Conservation (phyloP, 30 jellyfish, hydroid and myxozoan species). For the Nemopilema nomurai region DNA sequence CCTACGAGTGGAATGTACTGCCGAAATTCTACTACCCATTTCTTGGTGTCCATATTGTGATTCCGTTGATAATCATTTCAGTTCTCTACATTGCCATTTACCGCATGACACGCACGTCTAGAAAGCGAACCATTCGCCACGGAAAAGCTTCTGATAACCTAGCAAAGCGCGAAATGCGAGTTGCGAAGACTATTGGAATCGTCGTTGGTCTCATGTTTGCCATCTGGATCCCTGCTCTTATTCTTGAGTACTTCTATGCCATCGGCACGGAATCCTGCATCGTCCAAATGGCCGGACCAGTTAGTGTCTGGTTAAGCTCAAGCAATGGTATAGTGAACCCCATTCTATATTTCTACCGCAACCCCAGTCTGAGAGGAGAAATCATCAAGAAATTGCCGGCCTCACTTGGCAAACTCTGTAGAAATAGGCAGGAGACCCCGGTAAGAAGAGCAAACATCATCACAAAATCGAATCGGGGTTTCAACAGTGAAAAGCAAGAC, state of each 20-base stretch:
- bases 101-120: slow-evolving; percentile 35
- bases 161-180: slow-evolving; percentile 59
- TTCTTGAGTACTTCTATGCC: slow-evolving; percentile 65
- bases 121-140: slow-evolving; percentile 7
- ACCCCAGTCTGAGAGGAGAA: slow-evolving; percentile 52
- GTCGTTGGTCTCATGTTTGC: slow-evolving; percentile 59
- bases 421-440: neutral
- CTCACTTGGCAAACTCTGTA: neutral
- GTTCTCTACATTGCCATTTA: slow-evolving; percentile 37
- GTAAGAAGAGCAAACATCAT: no score
- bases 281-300: slow-evolving; percentile 73
- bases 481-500: no score
- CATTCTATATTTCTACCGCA: slow-evolving; percentile 53
- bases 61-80: slow-evolving; percentile 39
- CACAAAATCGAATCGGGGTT: no score
- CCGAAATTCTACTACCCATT: slow-evolving; percentile 67
- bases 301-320: slow-evolving; percentile 78
- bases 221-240: slow-evolving; percentile 74
- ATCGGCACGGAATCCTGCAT: slow-evolving; percentile 57
- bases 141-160: slow-evolving; percentile 25
- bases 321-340: slow-evolving; percentile 73
- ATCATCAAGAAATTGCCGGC: slow-evolving; percentile 39
- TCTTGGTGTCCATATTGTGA: slow-evolving; percentile 62
- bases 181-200: slow-evolving; percentile 61
- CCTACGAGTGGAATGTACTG: slow-evolving; percentile 70